Evolutionary conservation across 2,113 vertebrate species (phyloP).

Genomic region (Takifugu bimaculatus): DNA sequence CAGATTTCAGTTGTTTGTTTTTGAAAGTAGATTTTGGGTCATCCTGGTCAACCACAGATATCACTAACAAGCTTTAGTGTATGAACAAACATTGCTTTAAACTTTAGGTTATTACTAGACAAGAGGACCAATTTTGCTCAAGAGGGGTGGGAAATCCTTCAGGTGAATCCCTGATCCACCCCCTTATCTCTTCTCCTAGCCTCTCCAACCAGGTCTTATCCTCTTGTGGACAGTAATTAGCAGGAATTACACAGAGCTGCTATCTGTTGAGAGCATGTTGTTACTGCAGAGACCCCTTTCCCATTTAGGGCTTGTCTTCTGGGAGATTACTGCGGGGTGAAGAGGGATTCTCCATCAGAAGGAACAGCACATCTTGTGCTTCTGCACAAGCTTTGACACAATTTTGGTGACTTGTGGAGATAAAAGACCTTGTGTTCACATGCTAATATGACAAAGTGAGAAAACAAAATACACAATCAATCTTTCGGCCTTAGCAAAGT

Average conservation of each 20-base stretch:
- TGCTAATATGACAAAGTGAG: background rate
- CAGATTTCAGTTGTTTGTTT: too few relatives aligned
- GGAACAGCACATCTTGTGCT: conserved; percentile 29
- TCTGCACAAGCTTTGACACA: conserved; percentile 9
- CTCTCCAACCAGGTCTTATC: conserved; percentile 66
- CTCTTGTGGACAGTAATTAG: conserved; percentile 68
- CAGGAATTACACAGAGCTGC: conserved; percentile 66
- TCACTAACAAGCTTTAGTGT: too few relatives aligned
- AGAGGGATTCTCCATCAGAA: conserved; percentile 35
- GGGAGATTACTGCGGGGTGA: conserved; percentile 52
- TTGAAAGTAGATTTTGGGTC: background rate
- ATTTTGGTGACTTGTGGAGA: conserved; percentile 17
- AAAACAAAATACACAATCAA: background rate
- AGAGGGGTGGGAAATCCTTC: conserved; percentile 39
- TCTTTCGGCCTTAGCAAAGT: conserved; percentile 10
- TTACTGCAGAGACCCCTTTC: conserved; percentile 49
- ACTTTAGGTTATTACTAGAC: conserved; percentile 39
- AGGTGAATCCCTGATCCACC: conserved; percentile 55
- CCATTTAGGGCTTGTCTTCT: conserved; percentile 56
- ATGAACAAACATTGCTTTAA: conserved; percentile 6
- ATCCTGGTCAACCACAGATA: too few relatives aligned
- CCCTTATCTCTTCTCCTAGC: conserved; percentile 62
- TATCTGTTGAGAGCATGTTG: conserved; percentile 55
- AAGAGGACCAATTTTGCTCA: conserved; percentile 43
- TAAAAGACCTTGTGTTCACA: conserved; percentile 15